Conservation (phyloP, 2,888 invertebrate species). For the Pollenia labialis region DNA sequence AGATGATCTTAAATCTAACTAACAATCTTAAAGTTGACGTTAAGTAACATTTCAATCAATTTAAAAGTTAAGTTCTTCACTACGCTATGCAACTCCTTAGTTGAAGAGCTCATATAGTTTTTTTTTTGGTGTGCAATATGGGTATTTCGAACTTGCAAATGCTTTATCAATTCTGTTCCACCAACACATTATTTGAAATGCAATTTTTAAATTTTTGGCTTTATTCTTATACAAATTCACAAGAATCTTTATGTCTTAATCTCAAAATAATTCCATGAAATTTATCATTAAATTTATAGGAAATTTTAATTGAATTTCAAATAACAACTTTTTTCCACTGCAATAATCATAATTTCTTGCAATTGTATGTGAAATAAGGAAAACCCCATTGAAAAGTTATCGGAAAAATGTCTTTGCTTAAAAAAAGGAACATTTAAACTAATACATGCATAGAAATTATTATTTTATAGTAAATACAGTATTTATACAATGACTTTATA, state of each 20-base stretch:
- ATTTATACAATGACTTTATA: constrained; percentile 41
- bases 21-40: too few relatives aligned
- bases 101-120: too few relatives aligned
- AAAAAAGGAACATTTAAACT: constrained; percentile 46
- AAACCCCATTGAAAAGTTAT: constrained; percentile 69
- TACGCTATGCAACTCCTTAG: too few relatives aligned
- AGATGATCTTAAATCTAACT: too few relatives aligned
- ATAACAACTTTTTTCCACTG: constrained; percentile 60
- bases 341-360: constrained; percentile 68
- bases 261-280: constrained; percentile 37
- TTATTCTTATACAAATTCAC: background rate
- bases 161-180: too few relatives aligned
- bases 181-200: too few relatives aligned
- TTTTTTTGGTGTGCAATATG: too few relatives aligned
- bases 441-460: constrained; percentile 47
- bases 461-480: background rate
- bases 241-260: constrained; percentile 17
- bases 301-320: constrained; percentile 70
- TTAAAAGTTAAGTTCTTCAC: too few relatives aligned
- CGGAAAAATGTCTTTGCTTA: constrained; percentile 56
- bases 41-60: too few relatives aligned
- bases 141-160: too few relatives aligned
- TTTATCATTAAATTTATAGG: constrained; percentile 64
- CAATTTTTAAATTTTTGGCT: too few relatives aligned
- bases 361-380: constrained; percentile 57